phyloP scores from a whole-genome alignment of 2,113 vertebrate species.

The Falcunculus frontatus region DNA sequence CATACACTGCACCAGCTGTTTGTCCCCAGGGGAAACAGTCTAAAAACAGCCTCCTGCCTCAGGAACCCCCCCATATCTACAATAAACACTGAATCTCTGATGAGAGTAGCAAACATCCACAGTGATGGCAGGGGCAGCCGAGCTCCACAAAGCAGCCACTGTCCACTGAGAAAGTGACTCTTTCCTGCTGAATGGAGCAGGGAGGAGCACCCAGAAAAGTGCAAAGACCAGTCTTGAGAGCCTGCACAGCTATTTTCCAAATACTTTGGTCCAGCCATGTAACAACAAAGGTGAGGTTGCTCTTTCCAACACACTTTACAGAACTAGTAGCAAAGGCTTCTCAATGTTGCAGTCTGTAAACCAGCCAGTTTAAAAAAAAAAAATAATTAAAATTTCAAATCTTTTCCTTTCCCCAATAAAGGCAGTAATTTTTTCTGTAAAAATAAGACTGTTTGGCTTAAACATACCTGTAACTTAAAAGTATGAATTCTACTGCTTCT shows the following conservation, averaged over 20 bases:
- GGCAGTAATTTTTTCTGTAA: not conserved
- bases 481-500: not conserved
- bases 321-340: not conserved
- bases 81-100: not conserved
- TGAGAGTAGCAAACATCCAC: not conserved
- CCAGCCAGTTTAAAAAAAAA: not conserved
- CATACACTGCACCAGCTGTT: not conserved
- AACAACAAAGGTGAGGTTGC: not conserved
- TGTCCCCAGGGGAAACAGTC: not conserved
- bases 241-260: not conserved
- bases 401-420: not conserved
- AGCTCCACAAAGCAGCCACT: not conserved
- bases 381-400: not conserved
- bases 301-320: not conserved
- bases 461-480: not conserved
- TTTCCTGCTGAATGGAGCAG: not conserved
- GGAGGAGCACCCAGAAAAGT: not conserved
- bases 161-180: no score
- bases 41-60: not conserved
- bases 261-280: fast-evolving
- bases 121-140: not conserved
- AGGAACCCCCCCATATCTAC: not conserved
- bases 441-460: not conserved
- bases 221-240: not conserved
- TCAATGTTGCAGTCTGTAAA: not conserved